Evolutionary conservation across 2,888 invertebrate species (phyloP), one percentile per base, ranked within the genome.

Genomic region (Sphaerophoria taeniata): DNA sequence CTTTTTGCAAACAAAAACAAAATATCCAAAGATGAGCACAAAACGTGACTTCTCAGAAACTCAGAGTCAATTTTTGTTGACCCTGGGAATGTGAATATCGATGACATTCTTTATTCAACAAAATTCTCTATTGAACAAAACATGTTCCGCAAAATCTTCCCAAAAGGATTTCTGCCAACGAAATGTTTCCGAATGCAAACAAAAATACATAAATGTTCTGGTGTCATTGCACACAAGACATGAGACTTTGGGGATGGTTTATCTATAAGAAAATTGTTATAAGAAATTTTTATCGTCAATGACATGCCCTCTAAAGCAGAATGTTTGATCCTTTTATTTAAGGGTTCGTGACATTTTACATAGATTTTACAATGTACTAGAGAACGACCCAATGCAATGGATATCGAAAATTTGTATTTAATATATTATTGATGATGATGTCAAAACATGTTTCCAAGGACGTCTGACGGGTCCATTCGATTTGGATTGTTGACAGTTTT

Each of bases 1-100:
- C 11, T 16, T 31, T 5, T 7, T 51, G 4, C 14, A 1, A 3
- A 9, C 9, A 7, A 1, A 34, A 58, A 24, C 36, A 58, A 56
- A 14, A 36, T 14, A 56, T 36, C 34, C 11, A 16, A 58, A 34
- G 24, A 24, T 24, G 24, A 24, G 24, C 24, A 24, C 14, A 58
- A 58, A 58, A 58, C 16, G 36, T 58, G 56, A 58, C 56, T 11
- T 56, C 31, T 31, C 11, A 36, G 36, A 58, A 36, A 6, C 16
- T 36, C 34, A 36, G 9, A 34, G 36, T 16, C 56, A 58, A 58
- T 58, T 58, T 58, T 58, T 58, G 36, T 58, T 14, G 9, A 11
- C 14, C 24, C 24, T 24, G 24, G 24, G 24, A 24, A 24, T 24
- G 2, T 24, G 24, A 24, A 24, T 24, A 24, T 24, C 24, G 24